Evolutionary conservation across 2,797 vertebrate species (phyloP).

Genomic region (Dicrostonyx torquatus): DNA sequence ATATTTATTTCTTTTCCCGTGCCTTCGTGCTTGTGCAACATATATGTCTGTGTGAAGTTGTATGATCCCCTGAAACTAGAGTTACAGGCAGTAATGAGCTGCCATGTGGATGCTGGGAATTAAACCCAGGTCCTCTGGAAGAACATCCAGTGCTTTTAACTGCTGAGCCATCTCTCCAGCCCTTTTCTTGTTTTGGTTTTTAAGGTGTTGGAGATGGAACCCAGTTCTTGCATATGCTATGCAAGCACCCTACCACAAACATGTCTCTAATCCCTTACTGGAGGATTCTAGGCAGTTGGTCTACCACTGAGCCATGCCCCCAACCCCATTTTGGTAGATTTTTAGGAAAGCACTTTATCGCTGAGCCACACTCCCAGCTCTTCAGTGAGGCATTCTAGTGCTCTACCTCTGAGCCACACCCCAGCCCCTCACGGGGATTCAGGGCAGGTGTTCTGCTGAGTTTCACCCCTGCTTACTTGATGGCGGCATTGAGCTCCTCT

Average conservation of each 20-base stretch:
- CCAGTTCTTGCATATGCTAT: not conserved
- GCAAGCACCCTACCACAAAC: not conserved
- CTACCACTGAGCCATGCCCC: not conserved
- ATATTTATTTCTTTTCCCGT: too few relatives aligned
- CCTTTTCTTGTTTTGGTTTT: not conserved
- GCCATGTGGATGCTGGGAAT: too few relatives aligned
- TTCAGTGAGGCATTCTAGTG: not conserved
- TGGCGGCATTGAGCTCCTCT: constrained; percentile 93
- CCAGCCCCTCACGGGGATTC: not conserved
- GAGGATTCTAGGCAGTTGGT: not conserved
- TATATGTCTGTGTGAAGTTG: too few relatives aligned
- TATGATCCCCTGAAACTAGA: too few relatives aligned
- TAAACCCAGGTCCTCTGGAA: too few relatives aligned
- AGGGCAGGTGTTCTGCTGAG: not conserved
- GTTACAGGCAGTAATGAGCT: too few relatives aligned
- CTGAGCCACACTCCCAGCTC: not conserved
- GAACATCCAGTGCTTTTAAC: too few relatives aligned
- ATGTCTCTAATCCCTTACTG: not conserved
- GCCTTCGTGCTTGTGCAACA: too few relatives aligned
- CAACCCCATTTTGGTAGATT: not conserved
- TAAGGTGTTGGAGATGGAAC: not conserved
- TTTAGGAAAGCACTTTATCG: not conserved
- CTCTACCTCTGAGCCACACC: not conserved
- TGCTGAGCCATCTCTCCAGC: too few relatives aligned
- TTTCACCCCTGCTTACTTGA: constrained; percentile 89